A percentile compares a stretch with the other conserved stretches of the same genome.
These are phyloP conservation scores for Steatocranus sp. DNA, from an alignment of 2,797 vertebrate species.

Conservation along the genomic window DNA sequence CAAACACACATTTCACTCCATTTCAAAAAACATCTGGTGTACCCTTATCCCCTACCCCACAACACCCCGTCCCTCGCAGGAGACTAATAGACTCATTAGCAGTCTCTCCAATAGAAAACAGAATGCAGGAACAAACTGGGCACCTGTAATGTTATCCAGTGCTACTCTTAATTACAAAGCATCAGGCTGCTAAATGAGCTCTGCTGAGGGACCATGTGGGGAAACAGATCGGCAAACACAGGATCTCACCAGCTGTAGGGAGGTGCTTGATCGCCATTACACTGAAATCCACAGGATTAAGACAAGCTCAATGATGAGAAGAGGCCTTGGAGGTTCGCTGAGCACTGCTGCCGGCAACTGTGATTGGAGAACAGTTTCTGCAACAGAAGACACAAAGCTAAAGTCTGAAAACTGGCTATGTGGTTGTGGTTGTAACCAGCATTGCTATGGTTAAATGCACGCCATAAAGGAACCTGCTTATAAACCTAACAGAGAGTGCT, in stretches of 20 bases:
- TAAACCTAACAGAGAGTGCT: neutral
- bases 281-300: conserved; percentile 35
- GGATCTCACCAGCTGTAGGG: conserved; percentile 30
- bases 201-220: conserved; percentile 47
- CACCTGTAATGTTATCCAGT: conserved; percentile 57
- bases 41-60: conserved; percentile 8
- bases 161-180: conserved; percentile 63
- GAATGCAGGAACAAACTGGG: conserved; percentile 56
- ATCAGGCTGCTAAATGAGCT: conserved; percentile 70
- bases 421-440: neutral
- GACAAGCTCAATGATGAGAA: conserved; percentile 10
- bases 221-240: conserved; percentile 45
- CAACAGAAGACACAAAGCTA: neutral
- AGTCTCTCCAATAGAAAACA: conserved; percentile 61
- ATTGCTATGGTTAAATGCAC: neutral
- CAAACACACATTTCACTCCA: conserved; percentile 55
- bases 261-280: conserved; percentile 29
- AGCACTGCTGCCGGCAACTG: neutral
- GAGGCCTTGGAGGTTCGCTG: neutral
- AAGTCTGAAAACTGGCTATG: neutral
- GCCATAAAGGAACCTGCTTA: neutral
- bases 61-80: conserved; percentile 48
- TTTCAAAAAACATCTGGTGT: conserved; percentile 67
- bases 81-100: conserved; percentile 75
- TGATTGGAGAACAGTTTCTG: neutral